phyloP scores from a whole-genome alignment of 2,797 vertebrate genomes.

The Craterocephalus amniculus region DNA sequence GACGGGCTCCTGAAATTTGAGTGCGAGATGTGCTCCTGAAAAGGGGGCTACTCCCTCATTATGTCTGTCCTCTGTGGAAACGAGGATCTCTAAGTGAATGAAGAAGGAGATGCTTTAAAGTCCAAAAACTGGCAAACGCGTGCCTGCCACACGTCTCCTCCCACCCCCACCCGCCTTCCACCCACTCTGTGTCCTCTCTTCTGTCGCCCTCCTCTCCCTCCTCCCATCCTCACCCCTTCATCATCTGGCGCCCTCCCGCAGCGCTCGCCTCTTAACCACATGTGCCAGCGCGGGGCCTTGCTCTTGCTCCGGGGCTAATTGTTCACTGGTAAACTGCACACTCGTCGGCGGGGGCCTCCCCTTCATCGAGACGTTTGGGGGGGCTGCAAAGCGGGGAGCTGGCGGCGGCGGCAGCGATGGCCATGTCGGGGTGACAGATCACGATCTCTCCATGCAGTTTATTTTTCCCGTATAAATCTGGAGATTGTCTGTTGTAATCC shows the following conservation, averaged over 20 bases:
- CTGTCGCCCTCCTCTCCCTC: constrained; percentile 72
- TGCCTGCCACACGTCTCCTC: constrained; percentile 82
- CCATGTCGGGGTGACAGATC: constrained; percentile 50
- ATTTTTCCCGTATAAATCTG: constrained; percentile 67
- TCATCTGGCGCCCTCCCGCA: constrained; percentile 89
- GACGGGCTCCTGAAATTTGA: constrained; percentile 65
- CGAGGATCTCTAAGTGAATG: constrained; percentile 53
- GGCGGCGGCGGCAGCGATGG: constrained; percentile 24
- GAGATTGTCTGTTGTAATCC: constrained; percentile 84
- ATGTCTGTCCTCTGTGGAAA: constrained; percentile 39
- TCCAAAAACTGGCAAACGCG: constrained; percentile 84
- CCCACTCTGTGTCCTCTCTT: constrained; percentile 49
- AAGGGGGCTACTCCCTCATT: constrained; percentile 14
- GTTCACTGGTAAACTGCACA: constrained; percentile 83
- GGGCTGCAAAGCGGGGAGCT: constrained; percentile 55
- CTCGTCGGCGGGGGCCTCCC: constrained; percentile 76
- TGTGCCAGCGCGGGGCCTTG: constrained; percentile 86
- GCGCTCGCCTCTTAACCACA: constrained; percentile 83
- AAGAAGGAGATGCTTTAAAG: constrained; percentile 87
- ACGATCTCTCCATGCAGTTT: constrained; percentile 76
- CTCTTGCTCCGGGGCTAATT: constrained; percentile 93
- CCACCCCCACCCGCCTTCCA: constrained; percentile 30
- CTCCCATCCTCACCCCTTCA: constrained; percentile 87
- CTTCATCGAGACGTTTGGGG: constrained; percentile 61
- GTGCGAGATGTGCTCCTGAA: constrained; percentile 55